Evolutionary conservation across 2,888 invertebrate species (phyloP).

Genomic region (Lepidochrysops patricia): DNA sequence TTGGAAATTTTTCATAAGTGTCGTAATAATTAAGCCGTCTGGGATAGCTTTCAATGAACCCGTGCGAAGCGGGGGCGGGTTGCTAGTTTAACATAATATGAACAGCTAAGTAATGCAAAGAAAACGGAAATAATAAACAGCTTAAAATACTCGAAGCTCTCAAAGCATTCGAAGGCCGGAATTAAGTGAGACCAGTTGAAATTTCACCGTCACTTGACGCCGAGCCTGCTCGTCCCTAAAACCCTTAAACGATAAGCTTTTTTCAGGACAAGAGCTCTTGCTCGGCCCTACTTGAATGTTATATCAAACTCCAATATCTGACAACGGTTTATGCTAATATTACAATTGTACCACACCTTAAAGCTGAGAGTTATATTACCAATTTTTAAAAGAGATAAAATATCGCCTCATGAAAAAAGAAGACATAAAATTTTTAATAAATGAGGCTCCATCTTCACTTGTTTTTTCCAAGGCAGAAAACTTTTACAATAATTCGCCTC

Average conservation of each 20-base stretch:
- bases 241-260: conserved; percentile 1
- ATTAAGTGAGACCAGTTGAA: neutral
- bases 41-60: too few relatives aligned
- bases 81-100: too few relatives aligned
- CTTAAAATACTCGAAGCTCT: neutral
- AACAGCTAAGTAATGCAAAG: neutral
- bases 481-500: neutral
- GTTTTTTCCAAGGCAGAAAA: neutral
- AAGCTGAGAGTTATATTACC: neutral
- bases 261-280: neutral
- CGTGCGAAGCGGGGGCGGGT: too few relatives aligned
- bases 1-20: too few relatives aligned
- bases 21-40: too few relatives aligned
- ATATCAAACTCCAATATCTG: neutral
- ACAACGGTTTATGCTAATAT: neutral
- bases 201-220: neutral
- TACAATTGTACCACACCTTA: neutral
- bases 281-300: neutral
- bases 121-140: neutral
- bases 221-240: neutral
- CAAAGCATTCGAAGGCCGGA: neutral
- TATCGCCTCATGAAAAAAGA: too few relatives aligned
- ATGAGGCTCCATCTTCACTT: too few relatives aligned
- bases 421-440: too few relatives aligned
- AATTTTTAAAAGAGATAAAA: too few relatives aligned